A percentile compares a stretch with the other conserved stretches of the same genome.
phyloP scores from a whole-genome alignment of 2,888 invertebrate genomes.

The Ophion ventricosus region DNA sequence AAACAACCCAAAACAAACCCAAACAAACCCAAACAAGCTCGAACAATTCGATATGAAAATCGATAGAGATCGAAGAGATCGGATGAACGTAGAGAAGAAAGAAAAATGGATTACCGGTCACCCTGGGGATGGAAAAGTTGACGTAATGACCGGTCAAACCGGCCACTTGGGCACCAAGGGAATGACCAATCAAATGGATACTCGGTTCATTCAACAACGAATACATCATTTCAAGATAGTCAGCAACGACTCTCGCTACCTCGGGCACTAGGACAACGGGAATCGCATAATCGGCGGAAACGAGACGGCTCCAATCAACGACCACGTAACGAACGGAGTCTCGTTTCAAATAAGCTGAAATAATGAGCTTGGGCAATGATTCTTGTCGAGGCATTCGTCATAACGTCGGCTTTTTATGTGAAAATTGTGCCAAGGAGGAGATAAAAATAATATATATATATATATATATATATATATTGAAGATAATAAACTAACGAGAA shows the following conservation, averaged over 20 bases:
- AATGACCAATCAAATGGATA: constrained; percentile 75
- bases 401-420: background rate
- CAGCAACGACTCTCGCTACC: constrained; percentile 66
- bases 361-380: background rate
- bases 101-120: constrained; percentile 71
- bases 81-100: too few relatives aligned
- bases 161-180: constrained; percentile 75
- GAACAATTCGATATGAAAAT: too few relatives aligned
- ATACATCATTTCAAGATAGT: constrained; percentile 53
- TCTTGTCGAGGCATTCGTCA: background rate
- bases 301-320: constrained; percentile 75
- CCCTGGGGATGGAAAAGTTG: constrained; percentile 67
- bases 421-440: background rate
- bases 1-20: too few relatives aligned
- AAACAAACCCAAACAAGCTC: too few relatives aligned
- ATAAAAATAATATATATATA: background rate
- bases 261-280: constrained; percentile 53
- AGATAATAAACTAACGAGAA: too few relatives aligned
- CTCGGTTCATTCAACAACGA: constrained; percentile 66
- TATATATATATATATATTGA: too few relatives aligned
- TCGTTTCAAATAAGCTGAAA: constrained; percentile 72
- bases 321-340: constrained; percentile 72
- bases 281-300: constrained; percentile 67
- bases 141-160: constrained; percentile 69
- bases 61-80: too few relatives aligned